Percentiles rank a stretch among this genome's conserved stretches.
Evolutionary conservation across 2,888 invertebrate genomes (phyloP).

Genomic region (Philereme transversata): DNA sequence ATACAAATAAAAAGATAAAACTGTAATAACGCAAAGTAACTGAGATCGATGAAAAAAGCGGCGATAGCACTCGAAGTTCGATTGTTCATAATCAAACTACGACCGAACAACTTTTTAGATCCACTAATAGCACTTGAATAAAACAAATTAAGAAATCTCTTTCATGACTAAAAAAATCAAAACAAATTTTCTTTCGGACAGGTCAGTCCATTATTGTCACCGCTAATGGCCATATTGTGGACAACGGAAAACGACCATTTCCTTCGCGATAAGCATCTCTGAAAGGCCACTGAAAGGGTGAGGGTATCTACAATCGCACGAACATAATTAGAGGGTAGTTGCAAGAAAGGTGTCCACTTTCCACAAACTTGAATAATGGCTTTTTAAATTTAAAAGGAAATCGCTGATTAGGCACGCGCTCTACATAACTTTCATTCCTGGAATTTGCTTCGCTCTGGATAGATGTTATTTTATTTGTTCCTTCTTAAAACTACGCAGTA

Average conservation of each 20-base stretch:
- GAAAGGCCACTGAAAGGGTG: constrained; percentile 80
- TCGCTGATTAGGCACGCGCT: constrained; percentile 45
- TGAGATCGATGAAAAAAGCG: constrained; percentile 13
- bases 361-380: constrained; percentile 48
- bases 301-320: constrained; percentile 66
- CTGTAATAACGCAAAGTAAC: constrained; percentile 21
- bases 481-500: too few species aligned
- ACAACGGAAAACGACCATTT: constrained; percentile 83
- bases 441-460: too few species aligned
- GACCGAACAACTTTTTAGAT: neutral
- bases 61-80: neutral
- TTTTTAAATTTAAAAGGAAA: constrained; percentile 62
- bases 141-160: neutral
- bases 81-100: constrained; percentile 1
- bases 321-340: constrained; percentile 63
- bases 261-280: constrained; percentile 81
- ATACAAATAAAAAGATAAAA: constrained; percentile 28
- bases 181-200: constrained; percentile 45
- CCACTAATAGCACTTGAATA: too few species aligned
- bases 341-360: constrained; percentile 52
- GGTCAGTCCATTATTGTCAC: constrained; percentile 77
- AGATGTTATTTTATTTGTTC: too few species aligned
- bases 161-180: constrained; percentile 33
- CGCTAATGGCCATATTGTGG: constrained; percentile 78
- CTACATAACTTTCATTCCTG: too few species aligned